Conservation (phyloP, 1,140 invertebrate genomes). For the Megalopta genalis region DNA sequence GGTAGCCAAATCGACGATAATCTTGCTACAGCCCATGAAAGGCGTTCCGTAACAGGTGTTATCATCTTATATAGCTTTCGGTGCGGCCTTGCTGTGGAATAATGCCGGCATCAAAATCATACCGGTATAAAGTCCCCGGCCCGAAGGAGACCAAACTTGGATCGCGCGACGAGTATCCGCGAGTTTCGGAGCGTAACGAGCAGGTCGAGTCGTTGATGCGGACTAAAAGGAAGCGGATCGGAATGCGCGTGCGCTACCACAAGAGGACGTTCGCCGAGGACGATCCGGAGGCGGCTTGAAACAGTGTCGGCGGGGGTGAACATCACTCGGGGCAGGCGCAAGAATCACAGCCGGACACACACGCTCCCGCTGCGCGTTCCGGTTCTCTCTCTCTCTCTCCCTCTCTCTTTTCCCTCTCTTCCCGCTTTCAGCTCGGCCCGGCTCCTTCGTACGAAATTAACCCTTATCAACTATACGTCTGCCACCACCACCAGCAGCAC, state of each 20-base stretch:
- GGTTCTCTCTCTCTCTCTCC: constrained; percentile 51
- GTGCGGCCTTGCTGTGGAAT: too few species aligned
- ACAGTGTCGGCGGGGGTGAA: constrained; percentile 47
- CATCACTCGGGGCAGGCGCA: constrained; percentile 70
- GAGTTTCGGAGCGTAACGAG: constrained; percentile 50
- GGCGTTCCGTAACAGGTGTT: too few species aligned
- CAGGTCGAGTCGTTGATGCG: constrained; percentile 57
- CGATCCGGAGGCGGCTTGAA: constrained; percentile 40
- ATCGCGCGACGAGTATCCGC: too few species aligned
- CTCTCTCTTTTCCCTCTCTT: constrained; percentile 29
- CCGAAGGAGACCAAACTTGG: background rate
- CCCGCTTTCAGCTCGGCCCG: background rate
- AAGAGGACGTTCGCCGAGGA: constrained; percentile 37
- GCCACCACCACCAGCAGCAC: constrained; percentile 42
- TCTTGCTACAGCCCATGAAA: too few species aligned
- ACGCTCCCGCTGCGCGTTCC: constrained; percentile 62
- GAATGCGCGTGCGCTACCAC: constrained; percentile 63
- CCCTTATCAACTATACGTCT: constrained; percentile 78
- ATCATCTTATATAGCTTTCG: too few species aligned
- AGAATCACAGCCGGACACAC: constrained; percentile 75
- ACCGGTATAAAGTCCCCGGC: too few species aligned
- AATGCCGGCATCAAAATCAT: too few species aligned
- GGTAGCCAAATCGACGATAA: too few species aligned
- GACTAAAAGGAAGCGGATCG: constrained; percentile 47
- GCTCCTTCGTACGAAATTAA: constrained; percentile 78